phyloP scores from a whole-genome alignment of 1,140 invertebrate species.

The Formica selysi region DNA sequence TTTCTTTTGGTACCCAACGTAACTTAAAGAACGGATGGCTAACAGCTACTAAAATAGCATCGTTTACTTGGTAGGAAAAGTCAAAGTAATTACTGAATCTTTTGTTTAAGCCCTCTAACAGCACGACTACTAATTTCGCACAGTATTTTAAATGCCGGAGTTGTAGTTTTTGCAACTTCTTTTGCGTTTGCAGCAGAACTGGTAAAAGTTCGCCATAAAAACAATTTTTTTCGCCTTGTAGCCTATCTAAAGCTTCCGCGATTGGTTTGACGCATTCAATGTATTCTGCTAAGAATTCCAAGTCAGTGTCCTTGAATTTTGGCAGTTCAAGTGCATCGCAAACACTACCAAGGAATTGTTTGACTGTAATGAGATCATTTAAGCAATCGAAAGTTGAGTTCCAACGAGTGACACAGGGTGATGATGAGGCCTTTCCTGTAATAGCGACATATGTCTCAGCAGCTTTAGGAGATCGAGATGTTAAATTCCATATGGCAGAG shows the following conservation, averaged over 20 bases:
- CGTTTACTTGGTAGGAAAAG: conserved; percentile 35
- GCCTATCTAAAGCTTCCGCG: conserved; percentile 59
- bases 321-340: conserved; percentile 40
- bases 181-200: conserved; percentile 43
- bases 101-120: conserved; percentile 30
- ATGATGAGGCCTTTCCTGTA: conserved; percentile 47
- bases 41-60: conserved; percentile 61
- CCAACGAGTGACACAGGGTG: conserved; percentile 57
- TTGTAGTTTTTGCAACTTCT: conserved; percentile 46
- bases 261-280: conserved; percentile 56
- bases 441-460: conserved; percentile 52
- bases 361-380: conserved; percentile 15
- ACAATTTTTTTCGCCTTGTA: conserved; percentile 61
- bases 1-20: conserved; percentile 40
- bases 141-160: conserved; percentile 23
- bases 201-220: conserved; percentile 63
- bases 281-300: conserved; percentile 64
- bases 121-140: not conserved
- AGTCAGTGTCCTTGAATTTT: conserved; percentile 55
- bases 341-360: conserved; percentile 27
- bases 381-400: conserved; percentile 57
- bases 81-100: conserved; percentile 19
- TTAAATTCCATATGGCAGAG: conserved; percentile 61
- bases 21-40: conserved; percentile 63
- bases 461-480: conserved; percentile 55